Evolutionary conservation across 2,888 invertebrate species (phyloP), one percentile per base, ranked within the genome.

Genomic region (Schizaphis graminum): DNA sequence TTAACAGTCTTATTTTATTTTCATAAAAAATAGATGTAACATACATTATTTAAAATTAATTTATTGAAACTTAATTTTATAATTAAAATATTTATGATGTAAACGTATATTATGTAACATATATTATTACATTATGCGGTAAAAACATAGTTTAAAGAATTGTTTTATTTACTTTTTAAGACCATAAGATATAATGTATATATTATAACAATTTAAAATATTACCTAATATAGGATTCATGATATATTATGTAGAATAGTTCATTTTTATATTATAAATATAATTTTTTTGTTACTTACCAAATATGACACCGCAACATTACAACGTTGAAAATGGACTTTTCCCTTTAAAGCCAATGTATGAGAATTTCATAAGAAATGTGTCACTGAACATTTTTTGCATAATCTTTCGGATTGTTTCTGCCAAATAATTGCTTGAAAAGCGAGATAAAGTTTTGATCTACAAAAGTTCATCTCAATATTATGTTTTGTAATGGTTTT

Each of bases 231-330:
- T 47, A 47, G 47, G 3, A 47, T 61, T 61, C 61, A 11, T 28
- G 28, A 61, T 26, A 57, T 57, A 57, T 24, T 24, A 61, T 24
- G 24, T 57, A 57, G 24, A 61, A 10, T 67, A 67, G 47, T 47
- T 47, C 47, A 47, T 47, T 47, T 47, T 4, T 47, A 47, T 47
- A 47, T 4, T 41, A 41, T 3, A 41, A 84, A 84, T 41, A 84
- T 84, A 67, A 28, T 28, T 67, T 67, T 67, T 13, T 67, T 67
- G 13, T 67, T 16, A 67, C 67, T 67, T n/a, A 67, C 67, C 67
- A n/a, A 67, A 67, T 67, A n/a, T n/a, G n/a, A 67, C n/a, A 67
- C 67, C n/a, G n/a, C 67, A 67, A 67, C 67, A n/a, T 67, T n/a
- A 16, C n/a, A 67, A 16, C 4, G n/a, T 67, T 16, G 67, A 67